A percentile compares a stretch with the other conserved stretches of the same genome.
Conservation (phyloP, 1,140 invertebrate species). For the Archivesica marissinica region DNA sequence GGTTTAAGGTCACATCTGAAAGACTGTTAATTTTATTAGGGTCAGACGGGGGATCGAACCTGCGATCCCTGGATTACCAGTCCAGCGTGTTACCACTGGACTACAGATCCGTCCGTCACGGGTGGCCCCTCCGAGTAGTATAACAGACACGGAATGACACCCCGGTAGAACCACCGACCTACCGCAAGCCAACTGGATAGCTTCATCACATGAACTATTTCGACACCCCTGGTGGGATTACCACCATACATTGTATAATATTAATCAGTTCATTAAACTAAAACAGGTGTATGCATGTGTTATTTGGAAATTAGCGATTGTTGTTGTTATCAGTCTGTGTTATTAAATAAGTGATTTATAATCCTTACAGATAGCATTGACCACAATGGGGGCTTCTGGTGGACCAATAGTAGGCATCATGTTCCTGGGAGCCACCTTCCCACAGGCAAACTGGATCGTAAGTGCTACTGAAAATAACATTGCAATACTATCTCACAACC, state of each 20-base stretch:
- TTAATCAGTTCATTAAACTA: background rate
- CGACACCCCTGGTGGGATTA: too few relatives aligned
- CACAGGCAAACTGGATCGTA: constrained; percentile 79
- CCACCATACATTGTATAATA: background rate
- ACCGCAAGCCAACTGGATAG: too few relatives aligned
- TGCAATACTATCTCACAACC: background rate
- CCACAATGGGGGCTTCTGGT: constrained; percentile 79
- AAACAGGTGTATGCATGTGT: background rate
- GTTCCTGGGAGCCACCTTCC: constrained; percentile 80
- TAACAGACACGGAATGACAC: background rate
- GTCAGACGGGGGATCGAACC: too few relatives aligned
- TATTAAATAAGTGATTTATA: too few relatives aligned
- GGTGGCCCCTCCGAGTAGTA: background rate
- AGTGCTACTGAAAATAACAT: background rate
- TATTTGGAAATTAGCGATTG: too few relatives aligned
- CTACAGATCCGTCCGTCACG: background rate
- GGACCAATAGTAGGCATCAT: constrained; percentile 80
- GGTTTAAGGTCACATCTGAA: too few relatives aligned
- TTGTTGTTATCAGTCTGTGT: too few relatives aligned
- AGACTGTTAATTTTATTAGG: too few relatives aligned
- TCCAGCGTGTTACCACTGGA: too few relatives aligned
- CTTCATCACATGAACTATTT: too few relatives aligned
- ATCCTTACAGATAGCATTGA: constrained; percentile 86
- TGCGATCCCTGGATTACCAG: too few relatives aligned
- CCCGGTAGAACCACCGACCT: background rate